These are phyloP conservation scores for Arctocebus calabarensis DNA, from an alignment of 2,797 vertebrate species.

Conservation along the genomic window DNA sequence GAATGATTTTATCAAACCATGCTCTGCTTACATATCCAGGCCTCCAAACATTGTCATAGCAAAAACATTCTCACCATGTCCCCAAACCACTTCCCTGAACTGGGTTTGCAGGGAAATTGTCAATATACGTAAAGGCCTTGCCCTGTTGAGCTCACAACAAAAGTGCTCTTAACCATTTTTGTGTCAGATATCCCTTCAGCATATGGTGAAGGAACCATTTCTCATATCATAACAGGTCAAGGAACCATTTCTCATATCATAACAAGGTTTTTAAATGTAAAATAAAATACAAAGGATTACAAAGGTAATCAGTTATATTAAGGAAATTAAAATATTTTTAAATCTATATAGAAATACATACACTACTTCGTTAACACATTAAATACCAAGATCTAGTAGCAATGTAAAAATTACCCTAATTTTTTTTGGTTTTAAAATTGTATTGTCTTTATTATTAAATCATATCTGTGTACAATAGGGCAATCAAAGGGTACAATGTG, in stretches of 20 bases:
- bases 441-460: too few relatives aligned
- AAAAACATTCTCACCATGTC: neutral
- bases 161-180: neutral
- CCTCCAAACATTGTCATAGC: neutral
- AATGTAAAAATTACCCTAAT: neutral
- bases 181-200: neutral
- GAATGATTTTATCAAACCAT: neutral
- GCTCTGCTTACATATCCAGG: neutral
- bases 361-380: neutral
- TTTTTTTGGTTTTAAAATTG: too few relatives aligned
- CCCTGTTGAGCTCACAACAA: neutral
- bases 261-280: conserved; percentile 16
- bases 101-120: neutral
- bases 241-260: neutral
- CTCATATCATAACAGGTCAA: neutral
- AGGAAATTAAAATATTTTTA: conserved; percentile 45
- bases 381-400: neutral
- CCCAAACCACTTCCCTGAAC: neutral
- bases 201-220: neutral
- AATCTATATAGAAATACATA: conserved; percentile 5
- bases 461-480: too few relatives aligned
- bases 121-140: neutral
- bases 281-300: neutral
- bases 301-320: neutral
- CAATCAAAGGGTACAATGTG: too few relatives aligned